phyloP scores from a whole-genome alignment of 1,140 invertebrate species.

The Brachionus plicatilis region DNA sequence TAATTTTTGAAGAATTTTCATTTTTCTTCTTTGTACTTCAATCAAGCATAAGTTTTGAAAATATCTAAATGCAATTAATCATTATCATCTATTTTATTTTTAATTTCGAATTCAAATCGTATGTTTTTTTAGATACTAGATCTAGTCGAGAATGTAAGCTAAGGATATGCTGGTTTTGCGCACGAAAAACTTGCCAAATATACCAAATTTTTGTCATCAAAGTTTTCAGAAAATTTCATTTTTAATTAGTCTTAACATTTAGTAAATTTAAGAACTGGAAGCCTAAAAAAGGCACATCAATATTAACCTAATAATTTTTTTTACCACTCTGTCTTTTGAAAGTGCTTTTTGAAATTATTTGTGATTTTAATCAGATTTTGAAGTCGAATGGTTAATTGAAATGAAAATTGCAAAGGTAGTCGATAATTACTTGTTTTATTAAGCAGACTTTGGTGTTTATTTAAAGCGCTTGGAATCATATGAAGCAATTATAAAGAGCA shows the following conservation, averaged over 20 bases:
- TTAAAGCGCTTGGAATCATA: neutral
- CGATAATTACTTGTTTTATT: neutral
- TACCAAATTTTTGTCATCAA: neutral
- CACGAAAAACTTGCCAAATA: neutral
- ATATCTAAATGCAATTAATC: conserved; percentile 35
- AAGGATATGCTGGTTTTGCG: neutral
- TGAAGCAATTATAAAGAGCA: neutral
- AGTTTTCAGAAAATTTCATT: neutral
- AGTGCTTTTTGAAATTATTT: neutral
- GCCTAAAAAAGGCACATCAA: neutral
- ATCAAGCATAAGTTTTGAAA: neutral
- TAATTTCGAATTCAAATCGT: conserved; percentile 7
- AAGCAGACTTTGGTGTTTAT: neutral
- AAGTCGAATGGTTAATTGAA: neutral
- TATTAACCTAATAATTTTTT: neutral
- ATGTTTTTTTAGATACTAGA: conserved; percentile 18
- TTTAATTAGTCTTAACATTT: neutral
- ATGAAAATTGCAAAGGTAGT: neutral
- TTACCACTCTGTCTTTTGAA: neutral
- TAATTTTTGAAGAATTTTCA: conserved; percentile 9
- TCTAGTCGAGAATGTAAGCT: neutral
- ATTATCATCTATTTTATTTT: conserved; percentile 21
- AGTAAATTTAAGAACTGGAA: neutral
- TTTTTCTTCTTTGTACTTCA: conserved; percentile 10
- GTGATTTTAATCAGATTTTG: neutral